Evolutionary conservation across 2,113 vertebrate species (phyloP).

Genomic region (Hassar affinis): DNA sequence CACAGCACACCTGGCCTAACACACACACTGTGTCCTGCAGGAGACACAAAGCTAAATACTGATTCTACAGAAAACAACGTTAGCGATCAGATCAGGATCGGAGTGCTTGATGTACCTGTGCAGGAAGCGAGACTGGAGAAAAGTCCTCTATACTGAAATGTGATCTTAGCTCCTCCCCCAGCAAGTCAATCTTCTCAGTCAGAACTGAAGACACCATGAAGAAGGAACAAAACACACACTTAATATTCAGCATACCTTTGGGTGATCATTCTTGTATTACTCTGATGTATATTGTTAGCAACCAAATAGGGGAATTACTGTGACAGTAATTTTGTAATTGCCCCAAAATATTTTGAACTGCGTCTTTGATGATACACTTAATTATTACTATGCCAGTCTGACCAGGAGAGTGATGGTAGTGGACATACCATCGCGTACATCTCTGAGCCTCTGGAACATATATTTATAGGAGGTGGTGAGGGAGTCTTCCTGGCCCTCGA

Average conservation of each 20-base stretch:
- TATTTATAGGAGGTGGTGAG: conserved; percentile 79
- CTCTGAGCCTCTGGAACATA: conserved; percentile 88
- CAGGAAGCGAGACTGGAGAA: conserved; percentile 70
- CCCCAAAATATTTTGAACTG: too few relatives aligned
- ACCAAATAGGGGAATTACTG: neutral
- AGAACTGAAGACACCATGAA: conserved; percentile 66
- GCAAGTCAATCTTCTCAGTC: conserved; percentile 80
- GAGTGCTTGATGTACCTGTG: conserved; percentile 72
- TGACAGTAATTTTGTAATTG: too few relatives aligned
- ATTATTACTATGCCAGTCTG: neutral
- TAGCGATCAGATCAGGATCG: neutral
- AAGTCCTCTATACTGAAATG: conserved; percentile 85
- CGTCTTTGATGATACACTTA: neutral
- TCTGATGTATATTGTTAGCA: neutral
- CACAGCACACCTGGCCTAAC: conserved; percentile 84
- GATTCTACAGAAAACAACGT: neutral
- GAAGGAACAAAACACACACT: neutral
- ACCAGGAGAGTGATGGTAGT: too few relatives aligned
- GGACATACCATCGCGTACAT: conserved; percentile 78
- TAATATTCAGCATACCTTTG: neutral
- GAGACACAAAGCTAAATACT: neutral
- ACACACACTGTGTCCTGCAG: conserved; percentile 77
- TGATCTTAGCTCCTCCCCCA: conserved; percentile 74
- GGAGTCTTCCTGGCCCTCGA: conserved; percentile 62
- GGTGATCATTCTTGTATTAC: neutral